Evolutionary conservation across 1,140 invertebrate genomes (phyloP), one percentile per base, ranked within the genome.

Genomic region (Caligus rogercresseyi): DNA sequence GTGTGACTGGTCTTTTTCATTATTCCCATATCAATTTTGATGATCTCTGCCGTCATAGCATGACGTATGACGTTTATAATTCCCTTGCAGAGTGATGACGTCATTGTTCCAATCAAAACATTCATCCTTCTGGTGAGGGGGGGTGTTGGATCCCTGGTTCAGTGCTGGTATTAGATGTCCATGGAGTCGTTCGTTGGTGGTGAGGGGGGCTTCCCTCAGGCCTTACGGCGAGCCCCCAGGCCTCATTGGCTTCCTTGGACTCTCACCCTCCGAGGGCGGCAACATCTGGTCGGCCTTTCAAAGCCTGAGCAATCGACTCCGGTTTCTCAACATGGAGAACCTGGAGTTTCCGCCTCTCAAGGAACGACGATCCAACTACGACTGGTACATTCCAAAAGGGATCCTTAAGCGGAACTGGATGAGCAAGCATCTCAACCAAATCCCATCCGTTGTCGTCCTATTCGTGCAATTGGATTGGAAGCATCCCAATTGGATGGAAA

Each of bases 381-480:
- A 96, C 69, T 91, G 87, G 84, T 94, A 95, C 70, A 85, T 91
- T 69, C 90, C 92, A 0, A 94, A 93, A 76, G 94, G 94, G 24
- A 91, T 98, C 65, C 75, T 98, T 1, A 96, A 96, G 72, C 81
- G 82, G 7, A 89, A 89, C 70, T 98, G 95, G 95, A 86, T 96
- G 77, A 78, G 83, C 11, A 98, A 98, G 76, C 89, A 98, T 72
- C 75, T 95, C 4, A 81, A 85, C 68, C 78, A 88, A 55, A 79
- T 98, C 66, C 93, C 95, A 16, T 84, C 91, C 2, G 83, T 97
- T 0, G 83, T 95, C 56, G 89, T 95, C 7, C 79, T 93, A 31
- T 98, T 98, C 73, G 90, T 89, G 74, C 92, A 98, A 70, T 79
- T 98, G 67, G 91, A 98, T 75, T 98, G 94, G 94, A 89, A 92